Evolutionary conservation across 2,113 vertebrate genomes (phyloP).

Genomic region (Gracilinanus agilis): DNA sequence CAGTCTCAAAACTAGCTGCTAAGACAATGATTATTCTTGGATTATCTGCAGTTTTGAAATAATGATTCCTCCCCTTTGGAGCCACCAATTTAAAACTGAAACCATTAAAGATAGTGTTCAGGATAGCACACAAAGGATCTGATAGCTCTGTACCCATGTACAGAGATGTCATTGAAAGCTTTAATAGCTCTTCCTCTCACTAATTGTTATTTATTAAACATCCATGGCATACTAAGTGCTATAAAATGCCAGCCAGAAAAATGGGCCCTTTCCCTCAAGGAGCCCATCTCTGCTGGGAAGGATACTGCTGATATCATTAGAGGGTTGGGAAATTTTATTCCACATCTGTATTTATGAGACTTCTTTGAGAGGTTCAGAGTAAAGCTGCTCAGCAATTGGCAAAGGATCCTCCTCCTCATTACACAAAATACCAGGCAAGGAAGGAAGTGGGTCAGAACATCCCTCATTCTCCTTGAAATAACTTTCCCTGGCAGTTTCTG

Average conservation of each 20-base stretch:
- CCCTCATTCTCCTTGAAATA: background rate
- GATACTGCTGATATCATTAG: conserved; percentile 23
- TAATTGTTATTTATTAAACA: conserved; percentile 41
- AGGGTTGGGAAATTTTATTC: background rate
- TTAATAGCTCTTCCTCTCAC: conserved; percentile 43
- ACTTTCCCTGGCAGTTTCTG: conserved; percentile 10
- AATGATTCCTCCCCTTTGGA: conserved; percentile 23
- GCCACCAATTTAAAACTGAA: conserved; percentile 32
- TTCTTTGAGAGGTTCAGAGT: background rate
- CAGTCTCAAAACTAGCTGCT: conserved; percentile 2
- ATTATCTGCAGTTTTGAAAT: conserved; percentile 40
- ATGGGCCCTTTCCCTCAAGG: background rate
- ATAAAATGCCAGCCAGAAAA: conserved; percentile 40
- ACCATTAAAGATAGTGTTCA: background rate
- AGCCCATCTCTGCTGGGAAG: background rate
- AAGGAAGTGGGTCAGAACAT: background rate
- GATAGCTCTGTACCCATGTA: background rate
- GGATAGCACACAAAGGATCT: conserved; percentile 13
- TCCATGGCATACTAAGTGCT: conserved; percentile 44
- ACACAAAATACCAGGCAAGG: background rate
- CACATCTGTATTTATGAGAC: background rate
- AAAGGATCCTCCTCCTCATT: conserved; percentile 26
- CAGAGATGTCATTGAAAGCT: background rate
- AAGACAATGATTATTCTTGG: conserved; percentile 8
- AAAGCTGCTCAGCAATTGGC: background rate